Conservation (phyloP, 2,113 vertebrate genomes). For the Xiphophorus maculatus region DNA sequence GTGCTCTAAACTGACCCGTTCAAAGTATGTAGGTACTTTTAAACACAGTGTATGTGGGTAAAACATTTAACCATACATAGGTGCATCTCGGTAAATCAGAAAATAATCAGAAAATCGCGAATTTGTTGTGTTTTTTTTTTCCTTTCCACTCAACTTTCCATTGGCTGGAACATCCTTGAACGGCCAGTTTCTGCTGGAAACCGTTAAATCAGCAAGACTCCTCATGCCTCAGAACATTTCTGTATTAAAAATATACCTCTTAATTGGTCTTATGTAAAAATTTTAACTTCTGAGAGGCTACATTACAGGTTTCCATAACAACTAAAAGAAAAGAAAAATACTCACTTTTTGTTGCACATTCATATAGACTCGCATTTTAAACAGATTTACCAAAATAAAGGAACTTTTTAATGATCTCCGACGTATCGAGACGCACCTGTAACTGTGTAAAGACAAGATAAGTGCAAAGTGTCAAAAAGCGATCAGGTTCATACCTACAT, state of each 20-base stretch:
- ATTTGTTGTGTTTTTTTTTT: no score
- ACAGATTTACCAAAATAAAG: not conserved
- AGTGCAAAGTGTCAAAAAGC: constrained; percentile 49
- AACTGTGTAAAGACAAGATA: constrained; percentile 46
- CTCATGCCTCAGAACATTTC: not conserved
- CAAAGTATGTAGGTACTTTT: constrained; percentile 30
- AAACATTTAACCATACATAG: constrained; percentile 16
- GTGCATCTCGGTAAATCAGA: not conserved
- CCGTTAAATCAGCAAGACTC: not conserved
- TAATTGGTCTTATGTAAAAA: not conserved
- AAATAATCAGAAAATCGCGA: not conserved
- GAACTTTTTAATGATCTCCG: not conserved
- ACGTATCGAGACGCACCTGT: not conserved
- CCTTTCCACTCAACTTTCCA: no score
- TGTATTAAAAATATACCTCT: not conserved
- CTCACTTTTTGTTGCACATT: not conserved
- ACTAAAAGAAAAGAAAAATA: not conserved
- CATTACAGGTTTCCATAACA: not conserved
- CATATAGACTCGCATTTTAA: not conserved
- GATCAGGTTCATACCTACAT: constrained; percentile 33
- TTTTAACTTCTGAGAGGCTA: not conserved
- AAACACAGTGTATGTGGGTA: constrained; percentile 41
- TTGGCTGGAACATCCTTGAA: no score
- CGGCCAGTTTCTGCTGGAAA: no score
- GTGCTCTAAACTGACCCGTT: constrained; percentile 14